Evolutionary conservation across 1,140 invertebrate species (phyloP), one percentile per base, ranked within the genome.

Genomic region (Drosophila varians): DNA sequence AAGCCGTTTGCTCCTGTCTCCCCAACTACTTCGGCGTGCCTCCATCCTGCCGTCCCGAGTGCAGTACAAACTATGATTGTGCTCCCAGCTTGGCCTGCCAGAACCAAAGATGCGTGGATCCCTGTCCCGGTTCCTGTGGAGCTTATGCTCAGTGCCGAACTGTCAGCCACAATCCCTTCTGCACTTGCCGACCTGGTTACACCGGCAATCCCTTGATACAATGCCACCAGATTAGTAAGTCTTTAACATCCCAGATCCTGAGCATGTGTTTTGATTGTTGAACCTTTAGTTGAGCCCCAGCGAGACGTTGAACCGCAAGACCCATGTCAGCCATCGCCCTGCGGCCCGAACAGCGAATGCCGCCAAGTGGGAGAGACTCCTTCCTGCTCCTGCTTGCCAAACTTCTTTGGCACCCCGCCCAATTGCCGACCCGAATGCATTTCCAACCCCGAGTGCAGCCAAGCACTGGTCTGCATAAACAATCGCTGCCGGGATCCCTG

Each of bases 291-390:
- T 56, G 86, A 91, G 61, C 90, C 88, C 12, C 21, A 83, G 31
- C 65, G 77, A n/a, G 76, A 90, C 49, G 28, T 76, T 16, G 28
- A 64, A 58, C 70, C 91, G 4, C 42, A 46, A 51, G 93, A 95
- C 73, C 95, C 95, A 0, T 97, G 96, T 78, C 91, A 93, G 36
- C 95, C 95, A 1, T 94, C 94, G 7, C 96, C 96, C 1, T 97
- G 96, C 80, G 96, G 96, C 5, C 92, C 94, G 0, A 96, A 96
- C 77, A 94, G 95, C 26, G 90, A 94, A 74, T 97, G 96, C 78
- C 92, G 93, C 52, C 92, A 93, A 14, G 92, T 92, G 5, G 92
- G 93, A 21, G 93, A 92, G 9, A 92, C 92, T 23, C 92, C 93
- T 1, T 92, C 93, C 26, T 96, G 95, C 82, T 92, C 93, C 2